Evolutionary conservation across 1,140 invertebrate species (phyloP).

Genomic region (Agraylea sexmaculata): DNA sequence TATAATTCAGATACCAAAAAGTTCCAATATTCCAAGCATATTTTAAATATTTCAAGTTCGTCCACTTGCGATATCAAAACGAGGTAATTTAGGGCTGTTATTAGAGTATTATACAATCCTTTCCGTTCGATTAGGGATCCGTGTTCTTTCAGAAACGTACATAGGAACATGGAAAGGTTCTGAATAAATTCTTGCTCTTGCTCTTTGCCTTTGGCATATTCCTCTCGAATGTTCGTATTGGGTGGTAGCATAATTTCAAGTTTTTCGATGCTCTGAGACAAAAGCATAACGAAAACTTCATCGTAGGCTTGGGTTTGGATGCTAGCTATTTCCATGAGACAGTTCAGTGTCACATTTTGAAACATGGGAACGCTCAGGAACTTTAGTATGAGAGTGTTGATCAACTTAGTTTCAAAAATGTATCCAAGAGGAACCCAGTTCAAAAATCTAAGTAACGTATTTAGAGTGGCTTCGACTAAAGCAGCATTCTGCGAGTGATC

Average conservation of each 20-base stretch:
- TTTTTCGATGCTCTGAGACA: slow-evolving; percentile 83
- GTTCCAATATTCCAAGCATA: slow-evolving; percentile 99
- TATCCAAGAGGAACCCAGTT: slow-evolving; percentile 99
- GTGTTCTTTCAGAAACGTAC: slow-evolving; percentile 95
- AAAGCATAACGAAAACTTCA: slow-evolving; percentile 79
- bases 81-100: slow-evolving; percentile 84
- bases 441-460: slow-evolving; percentile 91
- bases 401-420: slow-evolving; percentile 98
- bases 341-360: slow-evolving; percentile 95
- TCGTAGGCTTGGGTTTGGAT: slow-evolving; percentile 82
- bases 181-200: slow-evolving; percentile 99
- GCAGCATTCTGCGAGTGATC: slow-evolving; percentile 95
- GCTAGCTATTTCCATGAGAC: slow-evolving; percentile 94
- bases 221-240: slow-evolving; percentile 83
- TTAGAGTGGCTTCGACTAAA: slow-evolving; percentile 85
- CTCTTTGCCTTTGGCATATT: slow-evolving; percentile 85
- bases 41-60: slow-evolving; percentile 99
- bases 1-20: slow-evolving; percentile 84
- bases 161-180: slow-evolving; percentile 94
- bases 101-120: slow-evolving; percentile 54
- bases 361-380: slow-evolving; percentile 97
- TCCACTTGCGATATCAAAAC: slow-evolving; percentile 97
- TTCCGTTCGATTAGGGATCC: slow-evolving; percentile 76
- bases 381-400: slow-evolving; percentile 90
- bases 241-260: slow-evolving; percentile 84